Conservation (phyloP, 2,113 vertebrate genomes). For the Phylloscopus trochilus region DNA sequence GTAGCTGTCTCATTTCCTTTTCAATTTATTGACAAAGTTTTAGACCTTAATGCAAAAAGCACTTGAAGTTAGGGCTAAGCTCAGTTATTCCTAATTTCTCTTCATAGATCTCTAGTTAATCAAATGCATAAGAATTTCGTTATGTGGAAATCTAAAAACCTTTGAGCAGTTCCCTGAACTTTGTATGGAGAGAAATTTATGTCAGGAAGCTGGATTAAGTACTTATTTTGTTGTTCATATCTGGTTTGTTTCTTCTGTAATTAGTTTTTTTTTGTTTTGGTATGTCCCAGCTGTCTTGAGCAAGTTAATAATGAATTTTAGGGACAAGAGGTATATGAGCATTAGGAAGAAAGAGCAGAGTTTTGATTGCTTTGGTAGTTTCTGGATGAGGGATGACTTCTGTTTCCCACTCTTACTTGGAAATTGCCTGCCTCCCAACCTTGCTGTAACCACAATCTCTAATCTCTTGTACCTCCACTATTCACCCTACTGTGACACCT, state of each 20-base stretch:
- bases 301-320: neutral
- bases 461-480: neutral
- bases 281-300: neutral
- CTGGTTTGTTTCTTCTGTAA: neutral
- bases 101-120: neutral
- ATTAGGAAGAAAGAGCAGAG: neutral
- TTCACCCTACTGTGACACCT: neutral
- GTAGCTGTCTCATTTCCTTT: neutral
- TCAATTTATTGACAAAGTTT: neutral
- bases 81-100: neutral
- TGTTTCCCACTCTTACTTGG: neutral
- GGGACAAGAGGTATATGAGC: neutral
- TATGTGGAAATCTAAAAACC: neutral
- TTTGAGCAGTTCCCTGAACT: neutral
- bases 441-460: neutral
- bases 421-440: neutral
- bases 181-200: neutral
- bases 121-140: neutral
- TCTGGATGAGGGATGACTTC: neutral
- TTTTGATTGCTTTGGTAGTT: neutral
- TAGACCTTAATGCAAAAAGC: neutral
- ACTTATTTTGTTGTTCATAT: neutral
- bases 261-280: neutral
- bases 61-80: neutral
- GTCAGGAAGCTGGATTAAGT: neutral